Evolutionary conservation across 2,888 invertebrate genomes (phyloP).

Genomic region (Linnaemya tessellans): DNA sequence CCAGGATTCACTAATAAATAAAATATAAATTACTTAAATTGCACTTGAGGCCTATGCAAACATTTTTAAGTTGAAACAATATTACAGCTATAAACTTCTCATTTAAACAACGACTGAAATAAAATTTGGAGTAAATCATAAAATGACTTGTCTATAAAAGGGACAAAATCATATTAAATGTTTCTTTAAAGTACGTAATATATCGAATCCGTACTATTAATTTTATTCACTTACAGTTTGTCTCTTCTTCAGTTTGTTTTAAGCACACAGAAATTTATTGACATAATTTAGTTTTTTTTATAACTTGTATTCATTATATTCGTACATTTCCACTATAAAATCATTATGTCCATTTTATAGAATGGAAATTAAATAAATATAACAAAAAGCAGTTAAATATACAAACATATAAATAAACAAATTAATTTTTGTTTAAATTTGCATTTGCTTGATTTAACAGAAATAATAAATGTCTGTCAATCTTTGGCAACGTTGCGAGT

Average conservation of each 20-base stretch:
- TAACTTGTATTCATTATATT: neutral
- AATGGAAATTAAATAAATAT: constrained; percentile 25
- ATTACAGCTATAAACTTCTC: neutral
- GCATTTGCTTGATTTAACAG: constrained; percentile 57
- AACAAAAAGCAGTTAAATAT: constrained; percentile 10
- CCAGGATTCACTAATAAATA: no score
- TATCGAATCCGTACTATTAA: neutral
- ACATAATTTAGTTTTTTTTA: constrained; percentile 5
- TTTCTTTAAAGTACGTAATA: neutral
- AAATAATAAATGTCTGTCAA: constrained; percentile 58
- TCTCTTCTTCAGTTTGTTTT: constrained; percentile 9
- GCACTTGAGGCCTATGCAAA: no score
- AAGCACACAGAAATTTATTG: constrained; percentile 13
- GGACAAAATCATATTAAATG: neutral
- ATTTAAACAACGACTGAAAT: neutral
- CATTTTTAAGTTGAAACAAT: no score
- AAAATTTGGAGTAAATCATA: neutral
- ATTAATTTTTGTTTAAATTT: constrained; percentile 61
- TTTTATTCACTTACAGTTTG: neutral
- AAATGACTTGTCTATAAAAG: neutral
- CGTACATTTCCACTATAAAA: neutral
- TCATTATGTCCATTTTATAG: constrained; percentile 27
- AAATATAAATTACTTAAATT: no score
- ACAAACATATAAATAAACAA: constrained; percentile 48
- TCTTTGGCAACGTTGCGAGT: constrained; percentile 24